Evolutionary conservation across 35 echinoderm and acorn worm species (phyloP).

Genomic region (Lytechinus variegatus): DNA sequence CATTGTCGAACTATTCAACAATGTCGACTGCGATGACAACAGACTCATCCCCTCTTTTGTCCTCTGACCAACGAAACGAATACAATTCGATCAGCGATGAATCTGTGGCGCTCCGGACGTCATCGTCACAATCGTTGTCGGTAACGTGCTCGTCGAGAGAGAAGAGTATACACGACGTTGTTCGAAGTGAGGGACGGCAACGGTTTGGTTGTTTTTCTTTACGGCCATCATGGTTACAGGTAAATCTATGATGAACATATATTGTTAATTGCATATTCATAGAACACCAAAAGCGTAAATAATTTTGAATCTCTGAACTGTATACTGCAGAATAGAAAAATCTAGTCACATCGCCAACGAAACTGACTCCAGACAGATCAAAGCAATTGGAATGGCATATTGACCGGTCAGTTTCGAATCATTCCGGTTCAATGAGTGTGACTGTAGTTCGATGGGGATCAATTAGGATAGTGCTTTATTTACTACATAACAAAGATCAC

Average conservation of each 20-base stretch:
- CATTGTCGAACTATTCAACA: neutral
- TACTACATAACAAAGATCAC: too few relatives aligned
- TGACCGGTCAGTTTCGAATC: too few relatives aligned
- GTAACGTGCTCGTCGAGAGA: neutral
- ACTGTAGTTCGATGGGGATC: too few relatives aligned
- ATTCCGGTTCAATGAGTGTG: too few relatives aligned
- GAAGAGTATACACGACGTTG: neutral
- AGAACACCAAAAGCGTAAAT: too few relatives aligned
- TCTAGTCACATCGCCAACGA: too few relatives aligned
- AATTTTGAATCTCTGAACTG: too few relatives aligned
- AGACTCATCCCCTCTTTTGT: neutral
- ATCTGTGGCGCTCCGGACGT: neutral
- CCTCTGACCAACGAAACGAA: neutral
- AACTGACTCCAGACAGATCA: too few relatives aligned
- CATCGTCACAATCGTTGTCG: neutral
- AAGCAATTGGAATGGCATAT: too few relatives aligned
- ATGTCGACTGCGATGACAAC: neutral
- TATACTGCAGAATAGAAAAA: too few relatives aligned
- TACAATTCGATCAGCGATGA: neutral
- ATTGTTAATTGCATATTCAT: too few relatives aligned
- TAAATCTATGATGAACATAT: neutral
- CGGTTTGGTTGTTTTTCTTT: conserved; percentile 19
- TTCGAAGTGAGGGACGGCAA: neutral
- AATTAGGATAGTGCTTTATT: too few relatives aligned
- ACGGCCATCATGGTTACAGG: neutral